Evolutionary conservation across 2,888 invertebrate genomes (phyloP), one percentile per base, ranked within the genome.

Genomic region (Fragum fragum): DNA sequence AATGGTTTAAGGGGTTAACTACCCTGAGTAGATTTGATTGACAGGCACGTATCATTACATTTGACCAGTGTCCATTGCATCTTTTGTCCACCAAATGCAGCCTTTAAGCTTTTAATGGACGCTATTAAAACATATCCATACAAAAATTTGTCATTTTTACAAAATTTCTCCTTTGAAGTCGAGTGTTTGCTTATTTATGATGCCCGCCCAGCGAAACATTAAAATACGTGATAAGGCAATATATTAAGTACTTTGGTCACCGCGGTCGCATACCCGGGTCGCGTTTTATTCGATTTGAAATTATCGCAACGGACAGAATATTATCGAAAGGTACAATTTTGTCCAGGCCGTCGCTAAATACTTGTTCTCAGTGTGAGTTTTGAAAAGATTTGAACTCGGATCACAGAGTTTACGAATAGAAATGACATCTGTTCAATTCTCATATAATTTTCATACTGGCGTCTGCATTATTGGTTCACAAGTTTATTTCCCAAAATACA

Each of bases 121-220:
- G 66, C 36, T 66, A 66, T 66, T 66, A 66, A 66, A 66, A 66
- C 36, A 66, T 7, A 42, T 42, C 66, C 66, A 21, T 42, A 7
- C 39, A 42, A 39, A 26, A 66, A 66, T 42, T 66, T 66, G 66
- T 66, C 66, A 66, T 66, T 66, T 66, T 66, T 66, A 66, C 66
- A 66, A 66, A 66, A 39, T 39, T 42, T 42, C 36, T 36, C 39
- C 66, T 66, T 66, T 66, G 66, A 66, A 66, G 18, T 66, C 42
- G 29, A 66, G 66, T 42, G 36, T 42, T 66, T 66, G 66, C 66
- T 66, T 66, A 66, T 66, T 66, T 66, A 66, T 66, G 66, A 66
- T 66, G 23, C 66, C 66, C 66, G 66, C 66, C 66, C 66, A 66
- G 66, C 66, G 66, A 39, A 66, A 66, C 66, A 66, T 66, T 66